Evolutionary conservation across 2,888 invertebrate genomes (phyloP), one percentile per base, ranked within the genome.

Genomic region (Suillia variegata): DNA sequence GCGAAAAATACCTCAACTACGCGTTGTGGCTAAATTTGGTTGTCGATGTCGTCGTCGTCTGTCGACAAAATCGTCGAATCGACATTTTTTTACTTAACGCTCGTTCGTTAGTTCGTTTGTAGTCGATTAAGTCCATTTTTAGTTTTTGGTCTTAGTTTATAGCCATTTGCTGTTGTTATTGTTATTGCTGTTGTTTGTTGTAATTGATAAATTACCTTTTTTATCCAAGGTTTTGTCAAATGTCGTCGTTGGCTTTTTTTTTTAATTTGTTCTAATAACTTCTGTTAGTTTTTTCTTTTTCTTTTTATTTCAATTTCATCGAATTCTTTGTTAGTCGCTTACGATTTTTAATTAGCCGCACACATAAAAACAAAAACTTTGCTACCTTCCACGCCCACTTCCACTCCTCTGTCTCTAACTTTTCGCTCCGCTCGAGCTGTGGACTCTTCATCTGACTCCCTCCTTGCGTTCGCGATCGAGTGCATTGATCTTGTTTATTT

Each of bases 401-500:
- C n/a, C n/a, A n/a, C n/a, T n/a, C n/a, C n/a, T n/a, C n/a, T n/a
- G n/a, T n/a, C n/a, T n/a, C n/a, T n/a, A n/a, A n/a, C n/a, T n/a
- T n/a, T n/a, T n/a, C n/a, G n/a, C n/a, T n/a, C n/a, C n/a, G n/a
- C n/a, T n/a, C n/a, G n/a, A n/a, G n/a, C n/a, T n/a, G n/a, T n/a
- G n/a, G n/a, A n/a, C n/a, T n/a, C n/a, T n/a, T n/a, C n/a, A n/a
- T n/a, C n/a, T n/a, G n/a, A n/a, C n/a, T n/a, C n/a, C n/a, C n/a
- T n/a, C n/a, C n/a, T n/a, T n/a, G n/a, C n/a, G n/a, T n/a, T n/a
- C n/a, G n/a, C n/a, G n/a, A n/a, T n/a, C n/a, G 54, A 59, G 59
- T 55, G 55, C 59, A 59, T 59, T 59, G 59, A 55, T 59, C 59
- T 55, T 47, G 50, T n/a, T n/a, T n/a, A n/a, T n/a, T n/a, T n/a